Conservation (phyloP, 2,113 vertebrate species). For the Theristicus caerulescens region DNA sequence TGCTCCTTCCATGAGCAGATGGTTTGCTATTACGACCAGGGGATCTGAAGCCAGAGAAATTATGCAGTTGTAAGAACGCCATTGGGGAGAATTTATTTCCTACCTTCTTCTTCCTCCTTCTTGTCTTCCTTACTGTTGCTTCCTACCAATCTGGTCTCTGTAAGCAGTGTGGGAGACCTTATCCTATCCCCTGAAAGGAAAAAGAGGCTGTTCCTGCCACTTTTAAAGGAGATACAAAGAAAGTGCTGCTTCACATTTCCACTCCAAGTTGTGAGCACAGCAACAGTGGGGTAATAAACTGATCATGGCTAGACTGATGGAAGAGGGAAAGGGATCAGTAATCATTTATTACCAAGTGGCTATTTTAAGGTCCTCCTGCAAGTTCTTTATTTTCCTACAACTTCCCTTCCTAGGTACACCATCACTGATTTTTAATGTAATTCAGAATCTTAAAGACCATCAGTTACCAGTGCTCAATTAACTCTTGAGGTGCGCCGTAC, state of each 20-base stretch:
- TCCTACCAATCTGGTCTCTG: not conserved
- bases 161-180: not conserved
- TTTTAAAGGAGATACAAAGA: not conserved
- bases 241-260: not conserved
- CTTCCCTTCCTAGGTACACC: not conserved
- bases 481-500: accelerated
- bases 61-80: not conserved
- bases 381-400: not conserved
- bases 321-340: not conserved
- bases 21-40: not conserved
- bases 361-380: not conserved
- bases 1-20: not conserved
- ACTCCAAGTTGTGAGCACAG: not conserved
- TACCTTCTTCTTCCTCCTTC: not conserved
- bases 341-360: not conserved
- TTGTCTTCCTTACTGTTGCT: not conserved
- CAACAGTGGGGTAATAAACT: not conserved
- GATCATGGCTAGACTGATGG: not conserved
- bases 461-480: not conserved
- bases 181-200: not conserved
- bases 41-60: not conserved
- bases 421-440: not conserved
- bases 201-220: not conserved
- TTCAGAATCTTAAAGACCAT: not conserved
- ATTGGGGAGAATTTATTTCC: not conserved